These are phyloP conservation scores for Yponomeuta cagnagella DNA, from an alignment of 2,888 invertebrate species.

Conservation along the genomic window DNA sequence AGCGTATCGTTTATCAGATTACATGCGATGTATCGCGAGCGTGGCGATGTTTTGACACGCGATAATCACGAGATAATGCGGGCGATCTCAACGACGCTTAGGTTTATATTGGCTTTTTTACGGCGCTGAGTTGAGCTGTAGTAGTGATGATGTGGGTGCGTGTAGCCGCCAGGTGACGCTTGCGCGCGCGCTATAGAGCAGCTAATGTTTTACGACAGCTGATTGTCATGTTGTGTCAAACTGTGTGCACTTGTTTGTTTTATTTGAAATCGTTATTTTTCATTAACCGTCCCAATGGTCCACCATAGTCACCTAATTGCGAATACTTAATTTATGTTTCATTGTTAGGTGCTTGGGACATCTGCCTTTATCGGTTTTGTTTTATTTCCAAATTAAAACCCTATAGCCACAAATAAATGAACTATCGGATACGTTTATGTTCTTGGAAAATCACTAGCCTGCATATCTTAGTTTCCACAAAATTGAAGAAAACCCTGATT, in stretches of 20 bases:
- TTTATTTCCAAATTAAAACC: not conserved
- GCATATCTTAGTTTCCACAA: too few species aligned
- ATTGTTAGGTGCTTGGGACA: not conserved
- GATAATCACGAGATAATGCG: constrained; percentile 77
- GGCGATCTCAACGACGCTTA: constrained; percentile 71
- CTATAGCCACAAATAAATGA: too few species aligned
- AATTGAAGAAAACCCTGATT: too few species aligned
- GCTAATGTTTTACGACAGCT: constrained; percentile 26
- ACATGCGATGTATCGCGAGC: constrained; percentile 76
- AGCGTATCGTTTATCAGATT: constrained; percentile 72
- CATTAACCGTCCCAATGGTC: not conserved
- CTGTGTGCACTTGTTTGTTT: constrained; percentile 19
- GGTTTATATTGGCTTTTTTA: constrained; percentile 73
- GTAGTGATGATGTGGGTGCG: constrained; percentile 35
- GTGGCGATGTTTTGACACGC: constrained; percentile 77
- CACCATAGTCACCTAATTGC: constrained; percentile 10
- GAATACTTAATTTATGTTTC: not conserved
- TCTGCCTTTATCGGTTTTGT: constrained; percentile 6
- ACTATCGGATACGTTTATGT: too few species aligned
- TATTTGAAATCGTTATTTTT: constrained; percentile 10
- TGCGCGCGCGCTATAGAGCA: constrained; percentile 23
- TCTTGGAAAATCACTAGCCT: too few species aligned
- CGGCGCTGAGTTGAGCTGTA: constrained; percentile 38
- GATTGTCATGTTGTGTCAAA: constrained; percentile 24
- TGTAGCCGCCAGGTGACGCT: constrained; percentile 41